Evolutionary conservation across 2,888 invertebrate species (phyloP).

Genomic region (Steinernema carpocapsae): DNA sequence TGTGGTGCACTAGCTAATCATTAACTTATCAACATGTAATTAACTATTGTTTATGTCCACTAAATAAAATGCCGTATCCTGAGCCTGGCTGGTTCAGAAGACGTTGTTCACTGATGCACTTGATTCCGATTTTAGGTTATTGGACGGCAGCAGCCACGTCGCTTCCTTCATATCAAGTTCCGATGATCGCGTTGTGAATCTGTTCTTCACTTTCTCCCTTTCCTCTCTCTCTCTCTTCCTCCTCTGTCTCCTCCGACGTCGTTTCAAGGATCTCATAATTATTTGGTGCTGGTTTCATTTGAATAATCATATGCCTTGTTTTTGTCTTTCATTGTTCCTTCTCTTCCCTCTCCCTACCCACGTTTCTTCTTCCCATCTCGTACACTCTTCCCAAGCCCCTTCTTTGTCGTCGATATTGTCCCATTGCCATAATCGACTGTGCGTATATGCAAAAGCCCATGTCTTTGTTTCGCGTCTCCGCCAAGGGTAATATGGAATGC

Average conservation of each 20-base stretch:
- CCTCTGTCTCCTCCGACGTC: not conserved
- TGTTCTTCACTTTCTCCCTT: conserved; percentile 21
- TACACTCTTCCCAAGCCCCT: too few species aligned
- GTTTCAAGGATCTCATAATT: conserved; percentile 17
- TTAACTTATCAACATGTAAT: conserved; percentile 21
- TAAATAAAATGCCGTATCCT: conserved; percentile 18
- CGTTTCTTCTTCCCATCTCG: too few species aligned
- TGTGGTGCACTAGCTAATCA: conserved; percentile 22
- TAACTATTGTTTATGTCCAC: conserved; percentile 1
- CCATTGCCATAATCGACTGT: conserved; percentile 19
- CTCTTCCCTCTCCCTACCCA: not conserved
- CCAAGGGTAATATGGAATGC: conserved; percentile 16
- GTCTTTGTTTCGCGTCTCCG: conserved; percentile 24
- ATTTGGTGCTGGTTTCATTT: conserved; percentile 34
- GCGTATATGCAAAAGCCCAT: conserved; percentile 13
- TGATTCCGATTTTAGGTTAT: not conserved
- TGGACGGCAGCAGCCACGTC: conserved; percentile 18
- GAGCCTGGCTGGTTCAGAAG: too few species aligned
- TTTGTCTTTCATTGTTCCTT: conserved; percentile 16
- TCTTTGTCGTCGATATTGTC: conserved; percentile 18
- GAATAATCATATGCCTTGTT: conserved; percentile 32
- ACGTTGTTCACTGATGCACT: too few species aligned
- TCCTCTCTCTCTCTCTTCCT: not conserved
- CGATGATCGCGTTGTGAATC: conserved; percentile 34
- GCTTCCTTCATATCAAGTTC: conserved; percentile 22